Evolutionary conservation across 2,113 vertebrate genomes (phyloP).

Genomic region (Phaetusa simplex): DNA sequence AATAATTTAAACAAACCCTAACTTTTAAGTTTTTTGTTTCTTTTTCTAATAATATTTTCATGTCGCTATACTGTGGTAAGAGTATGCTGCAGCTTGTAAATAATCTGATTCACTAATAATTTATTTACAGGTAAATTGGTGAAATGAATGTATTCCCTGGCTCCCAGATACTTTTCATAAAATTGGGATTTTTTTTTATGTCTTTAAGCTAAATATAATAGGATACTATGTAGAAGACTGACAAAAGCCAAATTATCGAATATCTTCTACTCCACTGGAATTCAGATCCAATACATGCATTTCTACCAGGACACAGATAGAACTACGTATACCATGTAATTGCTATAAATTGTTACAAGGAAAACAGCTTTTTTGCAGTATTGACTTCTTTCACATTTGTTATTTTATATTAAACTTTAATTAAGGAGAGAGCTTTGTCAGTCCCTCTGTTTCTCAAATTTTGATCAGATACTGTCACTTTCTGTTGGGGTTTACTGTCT

Average conservation of each 20-base stretch:
- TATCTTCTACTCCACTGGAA: background rate
- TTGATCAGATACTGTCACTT: constrained; percentile 12
- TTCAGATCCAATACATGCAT: background rate
- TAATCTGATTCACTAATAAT: background rate
- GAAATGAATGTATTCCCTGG: background rate
- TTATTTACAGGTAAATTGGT: background rate
- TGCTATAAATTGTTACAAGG: constrained; percentile 1
- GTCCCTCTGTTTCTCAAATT: background rate
- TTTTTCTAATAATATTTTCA: background rate
- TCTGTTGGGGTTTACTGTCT: constrained; percentile 13
- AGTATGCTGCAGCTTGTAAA: background rate
- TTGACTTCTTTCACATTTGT: constrained; percentile 34
- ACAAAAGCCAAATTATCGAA: background rate
- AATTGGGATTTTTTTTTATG: background rate
- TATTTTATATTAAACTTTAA: constrained; percentile 39
- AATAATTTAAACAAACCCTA: fast-evolving
- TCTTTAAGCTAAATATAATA: background rate
- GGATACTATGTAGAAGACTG: background rate
- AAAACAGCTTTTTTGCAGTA: background rate
- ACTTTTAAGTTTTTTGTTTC: background rate
- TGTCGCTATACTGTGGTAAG: background rate
- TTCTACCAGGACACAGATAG: background rate
- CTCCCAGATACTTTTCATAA: background rate
- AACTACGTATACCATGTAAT: background rate
- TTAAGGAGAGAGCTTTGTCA: constrained; percentile 27